Conservation (phyloP, 1,140 invertebrate genomes). For the Drosophila sechellia region DNA sequence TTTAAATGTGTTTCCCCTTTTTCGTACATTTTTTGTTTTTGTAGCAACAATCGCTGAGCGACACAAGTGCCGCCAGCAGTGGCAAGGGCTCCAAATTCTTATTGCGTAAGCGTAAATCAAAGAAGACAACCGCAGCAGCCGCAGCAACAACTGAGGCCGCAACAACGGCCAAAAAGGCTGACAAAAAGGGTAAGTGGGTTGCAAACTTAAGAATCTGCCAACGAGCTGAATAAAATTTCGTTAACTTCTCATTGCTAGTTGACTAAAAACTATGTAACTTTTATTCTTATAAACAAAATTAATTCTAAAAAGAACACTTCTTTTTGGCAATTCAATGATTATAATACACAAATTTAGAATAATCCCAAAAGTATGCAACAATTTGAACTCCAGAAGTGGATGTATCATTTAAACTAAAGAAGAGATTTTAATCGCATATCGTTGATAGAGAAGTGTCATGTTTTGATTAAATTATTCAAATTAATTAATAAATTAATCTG, state of each 20-base stretch:
- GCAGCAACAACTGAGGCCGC: not conserved
- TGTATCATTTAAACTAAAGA: too few relatives aligned
- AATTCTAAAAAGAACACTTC: not conserved
- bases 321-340: too few relatives aligned
- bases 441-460: not conserved
- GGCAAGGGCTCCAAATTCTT: conserved; percentile 74
- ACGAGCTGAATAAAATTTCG: not conserved
- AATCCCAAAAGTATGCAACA: too few relatives aligned
- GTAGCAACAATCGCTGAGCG: conserved; percentile 73
- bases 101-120: conserved; percentile 70
- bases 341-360: too few relatives aligned
- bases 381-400: too few relatives aligned
- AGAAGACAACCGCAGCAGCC: conserved; percentile 43
- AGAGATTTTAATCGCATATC: too few relatives aligned
- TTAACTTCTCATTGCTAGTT: not conserved
- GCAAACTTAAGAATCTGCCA: not conserved
- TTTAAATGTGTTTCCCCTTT: not conserved
- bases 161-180: conserved; percentile 20
- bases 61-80: conserved; percentile 72
- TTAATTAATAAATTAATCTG: too few relatives aligned
- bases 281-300: not conserved
- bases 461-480: not conserved
- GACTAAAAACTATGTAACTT: not conserved
- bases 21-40: conserved; percentile 1
- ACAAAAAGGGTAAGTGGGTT: conserved; percentile 17